These are phyloP conservation scores for Odiellus spinosus DNA, from an alignment of 2,888 invertebrate genomes.

Conservation along the genomic window DNA sequence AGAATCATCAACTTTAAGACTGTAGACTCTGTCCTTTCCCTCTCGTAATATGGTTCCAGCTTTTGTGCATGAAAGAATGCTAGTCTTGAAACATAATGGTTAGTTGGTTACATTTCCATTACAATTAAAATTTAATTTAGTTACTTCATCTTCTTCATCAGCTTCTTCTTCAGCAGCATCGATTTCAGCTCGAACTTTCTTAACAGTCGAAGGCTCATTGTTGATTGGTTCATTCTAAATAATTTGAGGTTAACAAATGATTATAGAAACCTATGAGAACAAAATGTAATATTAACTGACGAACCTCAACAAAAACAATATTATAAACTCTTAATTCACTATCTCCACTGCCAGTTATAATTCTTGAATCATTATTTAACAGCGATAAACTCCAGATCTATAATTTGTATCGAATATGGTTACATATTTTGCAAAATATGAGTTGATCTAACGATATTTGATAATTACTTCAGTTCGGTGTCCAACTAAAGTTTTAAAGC, in stretches of 20 bases:
- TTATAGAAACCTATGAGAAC: slow-evolving; percentile 1
- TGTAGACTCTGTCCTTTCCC: slow-evolving; percentile 60
- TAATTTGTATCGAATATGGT: no score
- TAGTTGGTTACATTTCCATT: no score
- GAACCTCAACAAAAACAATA: slow-evolving; percentile 40
- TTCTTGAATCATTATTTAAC: slow-evolving; percentile 55
- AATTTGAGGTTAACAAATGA: slow-evolving; percentile 24
- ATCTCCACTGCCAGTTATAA: slow-evolving; percentile 78
- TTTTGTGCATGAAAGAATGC: slow-evolving; percentile 34
- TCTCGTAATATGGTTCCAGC: slow-evolving; percentile 62
- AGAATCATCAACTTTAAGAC: slow-evolving; percentile 52
- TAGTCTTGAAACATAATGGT: neutral
- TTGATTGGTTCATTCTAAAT: no score
- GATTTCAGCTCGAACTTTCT: slow-evolving; percentile 27
- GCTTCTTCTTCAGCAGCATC: slow-evolving; percentile 28
- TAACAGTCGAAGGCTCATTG: slow-evolving; percentile 21
- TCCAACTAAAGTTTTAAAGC: slow-evolving; percentile 84
- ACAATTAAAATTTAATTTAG: slow-evolving; percentile 1
- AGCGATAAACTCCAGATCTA: slow-evolving; percentile 73
- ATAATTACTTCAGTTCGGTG: slow-evolving; percentile 44
- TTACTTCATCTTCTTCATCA: slow-evolving; percentile 31
- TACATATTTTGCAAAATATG: no score
- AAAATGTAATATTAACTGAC: neutral
- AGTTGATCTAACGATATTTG: no score
- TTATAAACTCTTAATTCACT: slow-evolving; percentile 72